Percentiles rank a stretch among this genome's conserved stretches.
Evolutionary conservation across 2,888 invertebrate species (phyloP).

Genomic region (Acheta domesticus): DNA sequence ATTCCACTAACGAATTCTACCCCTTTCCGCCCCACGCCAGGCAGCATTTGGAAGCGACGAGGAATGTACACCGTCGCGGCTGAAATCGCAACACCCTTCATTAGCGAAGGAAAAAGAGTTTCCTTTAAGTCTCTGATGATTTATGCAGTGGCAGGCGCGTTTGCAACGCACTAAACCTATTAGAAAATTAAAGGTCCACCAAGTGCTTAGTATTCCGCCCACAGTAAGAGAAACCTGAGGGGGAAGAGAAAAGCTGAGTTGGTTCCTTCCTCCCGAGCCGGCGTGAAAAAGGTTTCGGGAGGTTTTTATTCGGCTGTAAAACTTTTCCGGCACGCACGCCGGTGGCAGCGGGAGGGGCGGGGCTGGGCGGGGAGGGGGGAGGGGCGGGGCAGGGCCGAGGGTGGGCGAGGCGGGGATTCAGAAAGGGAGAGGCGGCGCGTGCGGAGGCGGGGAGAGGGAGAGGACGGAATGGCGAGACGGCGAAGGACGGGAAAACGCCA

Average conservation of each 20-base stretch:
- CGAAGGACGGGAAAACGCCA: no score
- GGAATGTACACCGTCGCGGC: neutral
- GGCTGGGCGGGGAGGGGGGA: neutral
- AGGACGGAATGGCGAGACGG: neutral
- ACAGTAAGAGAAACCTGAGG: neutral
- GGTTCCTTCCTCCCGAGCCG: neutral
- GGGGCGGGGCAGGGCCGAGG: neutral
- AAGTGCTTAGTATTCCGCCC: neutral
- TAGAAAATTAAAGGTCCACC: neutral
- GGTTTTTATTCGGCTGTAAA: constrained; percentile 18
- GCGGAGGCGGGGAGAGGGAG: neutral
- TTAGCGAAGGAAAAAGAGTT: neutral
- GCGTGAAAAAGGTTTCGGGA: neutral
- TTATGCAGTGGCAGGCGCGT: neutral
- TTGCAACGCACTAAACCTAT: neutral
- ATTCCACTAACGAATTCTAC: no score
- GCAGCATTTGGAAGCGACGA: neutral
- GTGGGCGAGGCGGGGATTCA: neutral
- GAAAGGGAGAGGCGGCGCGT: neutral
- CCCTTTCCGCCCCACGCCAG: no score
- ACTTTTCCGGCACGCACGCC: constrained; percentile 1
- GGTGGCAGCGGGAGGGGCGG: neutral
- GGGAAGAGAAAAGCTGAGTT: constrained; percentile 4
- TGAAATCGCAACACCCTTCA: neutral
- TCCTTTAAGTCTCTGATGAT: neutral